phyloP scores from a whole-genome alignment of 2,113 vertebrate genomes.

The Psettodes erumei region DNA sequence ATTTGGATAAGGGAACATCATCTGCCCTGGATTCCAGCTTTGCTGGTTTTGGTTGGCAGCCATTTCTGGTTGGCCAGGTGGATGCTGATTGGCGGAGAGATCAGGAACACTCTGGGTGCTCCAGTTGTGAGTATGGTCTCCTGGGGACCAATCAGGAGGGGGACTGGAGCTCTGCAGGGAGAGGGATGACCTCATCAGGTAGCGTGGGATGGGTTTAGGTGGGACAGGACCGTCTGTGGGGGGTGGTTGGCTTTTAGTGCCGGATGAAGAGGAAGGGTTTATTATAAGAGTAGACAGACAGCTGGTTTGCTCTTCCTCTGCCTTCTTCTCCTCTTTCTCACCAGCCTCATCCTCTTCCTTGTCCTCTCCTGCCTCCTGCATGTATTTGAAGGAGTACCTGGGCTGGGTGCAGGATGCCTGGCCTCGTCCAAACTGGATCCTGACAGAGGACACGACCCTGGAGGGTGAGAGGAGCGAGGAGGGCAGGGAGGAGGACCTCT shows the following conservation, averaged over 20 bases:
- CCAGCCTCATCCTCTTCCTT: constrained; percentile 58
- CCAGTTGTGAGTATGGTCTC: constrained; percentile 80
- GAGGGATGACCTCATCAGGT: constrained; percentile 81
- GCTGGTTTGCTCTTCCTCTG: constrained; percentile 52
- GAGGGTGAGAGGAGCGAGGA: constrained; percentile 85
- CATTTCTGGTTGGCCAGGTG: constrained; percentile 13
- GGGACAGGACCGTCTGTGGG: constrained; percentile 60
- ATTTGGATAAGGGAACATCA: constrained; percentile 14
- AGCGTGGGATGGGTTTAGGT: constrained; percentile 63
- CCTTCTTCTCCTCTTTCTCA: constrained; percentile 53
- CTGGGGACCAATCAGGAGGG: constrained; percentile 82
- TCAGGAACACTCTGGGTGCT: constrained; percentile 91
- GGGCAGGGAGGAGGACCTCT: constrained; percentile 93
- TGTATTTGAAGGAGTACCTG: constrained; percentile 89
- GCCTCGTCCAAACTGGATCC: constrained; percentile 87
- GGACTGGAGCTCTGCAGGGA: constrained; percentile 88
- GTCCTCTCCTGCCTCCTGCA: constrained; percentile 63
- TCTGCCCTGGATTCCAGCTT: constrained; percentile 25
- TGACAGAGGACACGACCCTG: constrained; percentile 91
- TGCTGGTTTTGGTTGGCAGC: constrained; percentile 24
- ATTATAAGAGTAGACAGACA: constrained; percentile 85
- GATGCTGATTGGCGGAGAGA: constrained; percentile 54
- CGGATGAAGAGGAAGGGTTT: constrained; percentile 64
- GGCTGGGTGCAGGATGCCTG: constrained; percentile 86
- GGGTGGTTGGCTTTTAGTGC: constrained; percentile 48